Base-by-base conservation (phyloP, 2,113 vertebrate genomes). In the Protomyctophum bolini region DNA sequence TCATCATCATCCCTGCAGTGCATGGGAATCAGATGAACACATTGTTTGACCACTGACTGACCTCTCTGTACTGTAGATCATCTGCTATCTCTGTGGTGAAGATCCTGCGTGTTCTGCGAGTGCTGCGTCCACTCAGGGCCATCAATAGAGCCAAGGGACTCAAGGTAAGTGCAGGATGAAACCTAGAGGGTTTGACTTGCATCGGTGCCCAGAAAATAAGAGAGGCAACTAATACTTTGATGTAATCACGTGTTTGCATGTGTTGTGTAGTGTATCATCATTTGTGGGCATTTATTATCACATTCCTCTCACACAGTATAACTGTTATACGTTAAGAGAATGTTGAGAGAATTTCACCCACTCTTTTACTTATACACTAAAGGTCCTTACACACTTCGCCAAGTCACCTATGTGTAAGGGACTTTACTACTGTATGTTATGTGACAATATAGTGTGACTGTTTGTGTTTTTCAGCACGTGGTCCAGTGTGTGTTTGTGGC, bases 131-230 rank as follows among this genome's bases (percentile, higher is more conserved):
- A 0, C 94, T 99, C 65, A 94, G 98, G 83, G 98, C 98, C 68
- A 99, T 99, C 90, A 99, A 99, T 93, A 94, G 98, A 94, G 98
- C 98, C 9, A 99, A 99, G 91, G 98, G 98, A 89, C 96, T 99
- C 46, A 99, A 99, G 94, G 98, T 99, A 41, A 41, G 33, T 41
- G 33, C 74, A 85, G 63, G 65, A 58, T 21, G 28, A 11, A 3
- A 49, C 8, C 41, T 41, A 6, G 5, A 6, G 33, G 33, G 33
- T 41, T 41, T 41, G 33, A 62, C 14, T 54, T n/a, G 11, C 12
- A 6, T 10, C n/a, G n/a, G 10, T 21, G 60, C 4, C 8, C 3
- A 41, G 33, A 41, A 41, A 41, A 1, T 41, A 41, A 41, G 33
- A 41, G 33, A 4, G 5, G 33, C 33, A 41, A 41, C 33, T 6